Conservation (phyloP, 2,888 invertebrate species). For the Trileptium ribeirensis region DNA sequence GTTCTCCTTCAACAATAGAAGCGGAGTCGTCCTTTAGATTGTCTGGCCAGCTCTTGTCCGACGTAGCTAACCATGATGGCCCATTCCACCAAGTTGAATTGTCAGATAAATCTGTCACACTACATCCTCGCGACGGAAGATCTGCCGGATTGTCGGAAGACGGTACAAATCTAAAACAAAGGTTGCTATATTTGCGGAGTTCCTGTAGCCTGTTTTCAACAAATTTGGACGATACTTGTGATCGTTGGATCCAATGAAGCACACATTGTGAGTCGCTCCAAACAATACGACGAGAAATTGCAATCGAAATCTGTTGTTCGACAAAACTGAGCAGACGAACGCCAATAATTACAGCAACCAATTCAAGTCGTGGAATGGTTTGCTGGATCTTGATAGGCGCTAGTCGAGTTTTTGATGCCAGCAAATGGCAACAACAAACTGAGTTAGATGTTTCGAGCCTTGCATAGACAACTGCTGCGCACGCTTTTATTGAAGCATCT, state of each 20-base stretch:
- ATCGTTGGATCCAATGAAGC: neutral
- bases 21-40: neutral
- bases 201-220: slow-evolving; percentile 9
- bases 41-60: neutral
- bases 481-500: slow-evolving; percentile 5
- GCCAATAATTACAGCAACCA: neutral
- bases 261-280: slow-evolving; percentile 12
- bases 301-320: neutral
- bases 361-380: neutral
- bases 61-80: neutral
- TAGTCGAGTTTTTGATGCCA: neutral
- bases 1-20: neutral
- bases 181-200: neutral
- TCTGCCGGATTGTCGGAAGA: slow-evolving; percentile 12
- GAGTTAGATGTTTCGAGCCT: neutral
- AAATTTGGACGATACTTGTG: neutral
- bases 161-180: slow-evolving; percentile 1
- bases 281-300: neutral
- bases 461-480: neutral
- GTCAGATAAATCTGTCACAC: neutral
- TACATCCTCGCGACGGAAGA: neutral
- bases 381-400: neutral
- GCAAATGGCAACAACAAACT: neutral
- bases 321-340: neutral
- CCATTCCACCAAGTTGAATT: neutral